These are phyloP conservation scores for Acipenser oxyrinchus DNA, from an alignment of 2,797 vertebrate genomes.

Conservation along the genomic window DNA sequence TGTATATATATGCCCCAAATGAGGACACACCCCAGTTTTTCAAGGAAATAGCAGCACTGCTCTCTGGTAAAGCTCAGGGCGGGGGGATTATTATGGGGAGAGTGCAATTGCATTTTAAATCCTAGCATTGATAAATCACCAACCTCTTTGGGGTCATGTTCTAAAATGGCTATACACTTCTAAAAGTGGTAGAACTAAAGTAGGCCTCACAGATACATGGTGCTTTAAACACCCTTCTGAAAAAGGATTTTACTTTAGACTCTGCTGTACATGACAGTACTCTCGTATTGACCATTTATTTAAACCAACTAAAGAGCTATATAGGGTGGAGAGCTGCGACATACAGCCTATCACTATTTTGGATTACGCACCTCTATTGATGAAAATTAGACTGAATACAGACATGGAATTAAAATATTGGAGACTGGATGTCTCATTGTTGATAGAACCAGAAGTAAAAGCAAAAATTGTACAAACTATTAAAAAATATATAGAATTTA, in stretches of 20 bases:
- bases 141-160: too few species aligned
- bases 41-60: slow-evolving; percentile 8
- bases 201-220: neutral
- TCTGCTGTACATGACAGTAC: slow-evolving; percentile 10
- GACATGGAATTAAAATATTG: neutral
- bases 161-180: too few species aligned
- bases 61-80: slow-evolving; percentile 12
- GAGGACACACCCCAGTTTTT: slow-evolving; percentile 10
- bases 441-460: slow-evolving; percentile 3
- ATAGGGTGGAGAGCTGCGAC: slow-evolving; percentile 1
- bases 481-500: slow-evolving; percentile 6
- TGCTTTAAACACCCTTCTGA: slow-evolving; percentile 1
- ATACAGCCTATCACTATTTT: too few species aligned
- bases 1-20: slow-evolving; percentile 5
- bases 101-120: slow-evolving; percentile 12
- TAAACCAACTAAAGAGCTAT: neutral
- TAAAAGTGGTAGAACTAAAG: too few species aligned
- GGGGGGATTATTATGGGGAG: neutral
- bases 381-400: too few species aligned
- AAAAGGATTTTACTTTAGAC: slow-evolving; percentile 1
- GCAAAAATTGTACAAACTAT: slow-evolving; percentile 6
- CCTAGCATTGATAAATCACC: neutral
- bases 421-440: slow-evolving; percentile 17
- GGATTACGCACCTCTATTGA: too few species aligned
- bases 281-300: slow-evolving; percentile 16